Evolutionary conservation across 2,888 invertebrate genomes (phyloP).

Genomic region (Achlya flavicornis): DNA sequence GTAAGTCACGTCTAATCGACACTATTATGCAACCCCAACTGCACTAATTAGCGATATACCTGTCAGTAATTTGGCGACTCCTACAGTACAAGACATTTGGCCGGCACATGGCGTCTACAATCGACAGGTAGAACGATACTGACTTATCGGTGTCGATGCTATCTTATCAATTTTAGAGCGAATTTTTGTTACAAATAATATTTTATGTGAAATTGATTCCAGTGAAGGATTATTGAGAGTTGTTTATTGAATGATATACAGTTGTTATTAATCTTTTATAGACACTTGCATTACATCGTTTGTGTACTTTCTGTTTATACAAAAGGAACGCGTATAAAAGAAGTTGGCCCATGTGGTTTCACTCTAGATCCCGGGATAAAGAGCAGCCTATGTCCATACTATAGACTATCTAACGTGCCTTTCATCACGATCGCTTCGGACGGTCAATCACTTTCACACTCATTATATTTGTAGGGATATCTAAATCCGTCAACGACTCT

Average conservation of each 20-base stretch:
- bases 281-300: not conserved
- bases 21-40: slow-evolving; percentile 2
- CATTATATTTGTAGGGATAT: not conserved
- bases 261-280: not conserved
- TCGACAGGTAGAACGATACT: slow-evolving; percentile 30
- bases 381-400: too few relatives aligned
- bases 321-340: too few relatives aligned
- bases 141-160: slow-evolving; percentile 44
- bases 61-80: slow-evolving; percentile 63
- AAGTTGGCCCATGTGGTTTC: too few relatives aligned
- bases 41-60: slow-evolving; percentile 41
- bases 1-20: not conserved
- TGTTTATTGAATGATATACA: not conserved
- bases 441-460: too few relatives aligned
- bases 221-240: slow-evolving; percentile 5
- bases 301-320: too few relatives aligned
- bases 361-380: too few relatives aligned
- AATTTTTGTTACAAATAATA: slow-evolving; percentile 46
- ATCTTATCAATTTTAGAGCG: slow-evolving; percentile 60
- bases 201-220: slow-evolving; percentile 16
- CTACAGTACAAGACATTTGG: slow-evolving; percentile 68
- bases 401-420: too few relatives aligned
- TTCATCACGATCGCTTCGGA: too few relatives aligned
- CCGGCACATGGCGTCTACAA: slow-evolving; percentile 43
- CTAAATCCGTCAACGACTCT: not conserved